Conservation (phyloP, 1,140 invertebrate genomes). For the Sweltsa coloradensis region DNA sequence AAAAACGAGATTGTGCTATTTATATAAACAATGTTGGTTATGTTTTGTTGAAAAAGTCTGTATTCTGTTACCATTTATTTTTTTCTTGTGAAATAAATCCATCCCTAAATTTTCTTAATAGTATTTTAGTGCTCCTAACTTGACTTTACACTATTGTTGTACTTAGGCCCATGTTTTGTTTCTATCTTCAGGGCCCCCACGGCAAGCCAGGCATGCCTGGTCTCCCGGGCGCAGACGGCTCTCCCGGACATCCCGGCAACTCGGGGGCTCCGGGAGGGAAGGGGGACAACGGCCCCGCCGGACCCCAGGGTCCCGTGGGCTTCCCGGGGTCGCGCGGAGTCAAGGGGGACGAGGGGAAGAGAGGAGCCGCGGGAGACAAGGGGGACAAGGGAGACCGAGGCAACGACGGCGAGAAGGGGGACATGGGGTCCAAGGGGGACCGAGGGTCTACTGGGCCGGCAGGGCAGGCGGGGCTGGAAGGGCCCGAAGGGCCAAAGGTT, state of each 20-base stretch:
- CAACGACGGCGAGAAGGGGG: conserved; percentile 63
- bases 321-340: conserved; percentile 60
- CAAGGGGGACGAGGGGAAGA: conserved; percentile 63
- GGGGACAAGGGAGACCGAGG: conserved; percentile 54
- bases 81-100: too few relatives aligned
- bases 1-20: too few relatives aligned
- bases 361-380: conserved; percentile 52
- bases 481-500: conserved; percentile 72
- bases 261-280: conserved; percentile 50
- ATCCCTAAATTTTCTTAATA: too few relatives aligned
- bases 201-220: conserved; percentile 63
- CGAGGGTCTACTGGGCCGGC: conserved; percentile 48
- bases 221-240: conserved; percentile 56
- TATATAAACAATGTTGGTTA: not conserved
- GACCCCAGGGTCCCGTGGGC: conserved; percentile 55
- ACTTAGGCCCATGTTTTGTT: conserved; percentile 10
- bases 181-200: conserved; percentile 46
- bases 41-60: not conserved
- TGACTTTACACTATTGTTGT: conserved; percentile 3
- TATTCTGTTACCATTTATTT: not conserved
- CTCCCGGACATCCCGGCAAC: conserved; percentile 57
- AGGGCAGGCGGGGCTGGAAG: conserved; percentile 59
- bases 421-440: conserved; percentile 62
- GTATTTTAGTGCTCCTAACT: too few relatives aligned
- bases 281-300: conserved; percentile 50